Percentiles rank a stretch among this genome's conserved stretches.
phyloP scores from a whole-genome alignment of 1,140 invertebrate species.

The Neocloeon triangulifer region DNA sequence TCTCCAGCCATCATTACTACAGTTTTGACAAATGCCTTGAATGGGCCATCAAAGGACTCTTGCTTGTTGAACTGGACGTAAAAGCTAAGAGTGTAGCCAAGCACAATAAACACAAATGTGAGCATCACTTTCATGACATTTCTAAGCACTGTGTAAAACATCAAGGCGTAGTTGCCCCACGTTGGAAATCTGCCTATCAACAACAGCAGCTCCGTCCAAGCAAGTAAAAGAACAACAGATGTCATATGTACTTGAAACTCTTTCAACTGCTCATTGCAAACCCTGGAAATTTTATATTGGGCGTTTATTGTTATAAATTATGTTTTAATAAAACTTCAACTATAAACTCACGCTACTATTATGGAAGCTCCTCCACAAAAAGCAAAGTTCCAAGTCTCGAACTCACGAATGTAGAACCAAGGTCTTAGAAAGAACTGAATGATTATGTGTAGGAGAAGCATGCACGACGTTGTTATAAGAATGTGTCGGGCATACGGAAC shows the following conservation, averaged over 20 bases:
- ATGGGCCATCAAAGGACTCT: slow-evolving; percentile 19
- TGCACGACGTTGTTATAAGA: slow-evolving; percentile 2
- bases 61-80: slow-evolving; percentile 21
- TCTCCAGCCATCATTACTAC: slow-evolving; percentile 36
- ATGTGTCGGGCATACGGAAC: neutral
- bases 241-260: slow-evolving; percentile 18
- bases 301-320: neutral
- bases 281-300: neutral
- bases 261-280: neutral
- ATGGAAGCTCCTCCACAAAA: too few species aligned
- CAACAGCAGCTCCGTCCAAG: slow-evolving; percentile 27
- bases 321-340: neutral
- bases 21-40: slow-evolving; percentile 22
- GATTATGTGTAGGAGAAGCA: slow-evolving; percentile 6
- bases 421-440: slow-evolving; percentile 10
- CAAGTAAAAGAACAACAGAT: slow-evolving; percentile 20
- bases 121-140: slow-evolving; percentile 24
- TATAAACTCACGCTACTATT: neutral
- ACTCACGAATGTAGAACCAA: slow-evolving; percentile 12
- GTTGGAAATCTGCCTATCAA: slow-evolving; percentile 23
- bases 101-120: slow-evolving; percentile 24
- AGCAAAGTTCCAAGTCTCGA: slow-evolving; percentile 17
- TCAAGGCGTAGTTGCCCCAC: slow-evolving; percentile 24
- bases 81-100: slow-evolving; percentile 30
- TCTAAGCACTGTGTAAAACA: slow-evolving; percentile 23